Conservation (phyloP, 2,888 invertebrate species). For the Orchesella flavescens region DNA sequence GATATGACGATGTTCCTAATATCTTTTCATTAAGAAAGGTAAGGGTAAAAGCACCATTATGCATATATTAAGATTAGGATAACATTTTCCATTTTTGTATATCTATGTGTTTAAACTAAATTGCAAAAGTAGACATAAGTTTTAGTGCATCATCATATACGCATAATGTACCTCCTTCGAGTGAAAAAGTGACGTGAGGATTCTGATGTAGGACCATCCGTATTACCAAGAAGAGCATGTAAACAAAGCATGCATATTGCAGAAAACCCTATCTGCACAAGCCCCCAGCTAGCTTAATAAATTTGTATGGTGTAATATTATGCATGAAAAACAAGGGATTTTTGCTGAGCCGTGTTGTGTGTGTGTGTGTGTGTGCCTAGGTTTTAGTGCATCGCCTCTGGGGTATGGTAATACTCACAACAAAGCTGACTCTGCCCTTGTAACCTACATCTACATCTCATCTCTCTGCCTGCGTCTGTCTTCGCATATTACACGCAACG, state of each 20-base stretch:
- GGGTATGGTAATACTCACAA: conserved; percentile 26
- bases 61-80: no score
- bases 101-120: not conserved
- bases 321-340: conserved; percentile 23
- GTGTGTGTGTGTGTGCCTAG: not conserved
- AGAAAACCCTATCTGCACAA: not conserved
- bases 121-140: no score
- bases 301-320: not conserved
- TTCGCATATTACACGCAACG: not conserved
- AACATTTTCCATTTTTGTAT: not conserved
- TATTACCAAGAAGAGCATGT: not conserved
- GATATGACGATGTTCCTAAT: no score
- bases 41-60: no score
- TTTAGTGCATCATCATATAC: no score
- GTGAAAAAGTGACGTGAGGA: no score
- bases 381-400: conserved; percentile 42
- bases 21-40: no score
- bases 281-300: not conserved
- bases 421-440: conserved; percentile 63
- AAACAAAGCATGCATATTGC: not conserved
- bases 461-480: conserved; percentile 45
- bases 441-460: conserved; percentile 62
- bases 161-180: no score
- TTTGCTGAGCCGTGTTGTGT: not conserved
- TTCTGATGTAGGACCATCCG: not conserved